phyloP scores from a whole-genome alignment of 2,797 vertebrate species.

The Nasua narica region DNA sequence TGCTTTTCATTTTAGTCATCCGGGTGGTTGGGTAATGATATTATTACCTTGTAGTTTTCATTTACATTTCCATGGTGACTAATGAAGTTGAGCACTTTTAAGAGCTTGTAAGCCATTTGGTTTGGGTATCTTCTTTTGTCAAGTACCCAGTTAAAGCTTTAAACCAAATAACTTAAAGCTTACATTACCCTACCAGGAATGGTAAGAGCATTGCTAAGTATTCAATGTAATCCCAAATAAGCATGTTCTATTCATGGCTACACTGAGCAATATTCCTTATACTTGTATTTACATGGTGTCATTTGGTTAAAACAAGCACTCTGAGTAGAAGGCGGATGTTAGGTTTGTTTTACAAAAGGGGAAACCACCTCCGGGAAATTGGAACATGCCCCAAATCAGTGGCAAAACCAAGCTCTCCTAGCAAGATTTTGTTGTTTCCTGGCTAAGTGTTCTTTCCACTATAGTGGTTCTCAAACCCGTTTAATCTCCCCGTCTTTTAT shows the following conservation, averaged over 20 bases:
- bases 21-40: not conserved
- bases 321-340: not conserved
- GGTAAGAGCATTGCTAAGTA: not conserved
- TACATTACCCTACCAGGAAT: not conserved
- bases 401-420: not conserved
- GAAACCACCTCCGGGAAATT: not conserved
- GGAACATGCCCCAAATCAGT: not conserved
- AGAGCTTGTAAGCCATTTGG: slow-evolving; percentile 17
- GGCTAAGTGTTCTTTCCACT: not conserved
- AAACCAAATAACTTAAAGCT: slow-evolving; percentile 33
- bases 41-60: not conserved
- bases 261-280: not conserved
- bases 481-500: not conserved
- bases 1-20: not conserved
- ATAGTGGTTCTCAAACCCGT: not conserved
- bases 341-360: not conserved
- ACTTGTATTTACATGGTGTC: not conserved
- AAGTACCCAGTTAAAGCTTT: slow-evolving; percentile 4
- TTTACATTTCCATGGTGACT: slow-evolving; percentile 36
- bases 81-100: slow-evolving; percentile 5
- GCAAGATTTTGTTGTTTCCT: not conserved
- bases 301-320: not conserved
- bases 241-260: not conserved
- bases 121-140: not conserved
- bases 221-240: not conserved